A percentile compares a stretch with the other conserved stretches of the same genome.
These are phyloP conservation scores for Haemorhous mexicanus DNA, from an alignment of 2,113 vertebrate genomes.

Conservation along the genomic window DNA sequence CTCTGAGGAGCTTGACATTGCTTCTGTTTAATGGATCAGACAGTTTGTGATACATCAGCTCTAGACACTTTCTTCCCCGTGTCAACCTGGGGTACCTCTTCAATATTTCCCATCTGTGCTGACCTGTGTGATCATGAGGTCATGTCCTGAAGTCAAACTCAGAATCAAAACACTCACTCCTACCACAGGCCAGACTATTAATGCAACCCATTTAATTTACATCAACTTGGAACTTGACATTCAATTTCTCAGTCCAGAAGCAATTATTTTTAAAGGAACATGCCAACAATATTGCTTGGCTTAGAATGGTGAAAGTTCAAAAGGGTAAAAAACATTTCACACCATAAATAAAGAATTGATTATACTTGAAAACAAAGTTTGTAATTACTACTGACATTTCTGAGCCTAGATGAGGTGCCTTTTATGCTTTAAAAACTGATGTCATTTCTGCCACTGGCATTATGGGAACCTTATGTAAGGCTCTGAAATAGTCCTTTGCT, in stretches of 20 bases:
- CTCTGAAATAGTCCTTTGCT: background rate
- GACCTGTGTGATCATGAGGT: slow-evolving; percentile 55
- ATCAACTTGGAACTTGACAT: slow-evolving; percentile 38
- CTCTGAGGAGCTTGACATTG: slow-evolving; percentile 21
- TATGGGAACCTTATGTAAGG: slow-evolving; percentile 60
- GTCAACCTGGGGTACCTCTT: slow-evolving; percentile 22
- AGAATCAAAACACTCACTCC: slow-evolving; percentile 38
- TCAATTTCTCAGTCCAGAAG: slow-evolving; percentile 54
- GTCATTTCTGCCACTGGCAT: slow-evolving; percentile 41
- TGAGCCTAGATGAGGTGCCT: slow-evolving; percentile 50
- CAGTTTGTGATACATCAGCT: slow-evolving; percentile 46
- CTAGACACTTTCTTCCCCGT: slow-evolving; percentile 21
- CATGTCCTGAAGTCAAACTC: slow-evolving; percentile 48
- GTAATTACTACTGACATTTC: slow-evolving; percentile 64
- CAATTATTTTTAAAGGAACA: slow-evolving; percentile 69
- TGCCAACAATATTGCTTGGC: slow-evolving; percentile 48
- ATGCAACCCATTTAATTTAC: slow-evolving; percentile 55
- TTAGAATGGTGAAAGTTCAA: slow-evolving; percentile 57
- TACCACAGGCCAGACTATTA: slow-evolving; percentile 25
- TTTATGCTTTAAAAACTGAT: slow-evolving; percentile 50
- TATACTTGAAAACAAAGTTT: slow-evolving; percentile 56
- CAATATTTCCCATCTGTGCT: slow-evolving; percentile 48
- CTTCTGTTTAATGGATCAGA: slow-evolving; percentile 49
- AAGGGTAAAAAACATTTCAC: slow-evolving; percentile 57
- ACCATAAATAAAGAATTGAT: slow-evolving; percentile 65